phyloP scores from a whole-genome alignment of 2,113 vertebrate species.

The Suncus etruscus region DNA sequence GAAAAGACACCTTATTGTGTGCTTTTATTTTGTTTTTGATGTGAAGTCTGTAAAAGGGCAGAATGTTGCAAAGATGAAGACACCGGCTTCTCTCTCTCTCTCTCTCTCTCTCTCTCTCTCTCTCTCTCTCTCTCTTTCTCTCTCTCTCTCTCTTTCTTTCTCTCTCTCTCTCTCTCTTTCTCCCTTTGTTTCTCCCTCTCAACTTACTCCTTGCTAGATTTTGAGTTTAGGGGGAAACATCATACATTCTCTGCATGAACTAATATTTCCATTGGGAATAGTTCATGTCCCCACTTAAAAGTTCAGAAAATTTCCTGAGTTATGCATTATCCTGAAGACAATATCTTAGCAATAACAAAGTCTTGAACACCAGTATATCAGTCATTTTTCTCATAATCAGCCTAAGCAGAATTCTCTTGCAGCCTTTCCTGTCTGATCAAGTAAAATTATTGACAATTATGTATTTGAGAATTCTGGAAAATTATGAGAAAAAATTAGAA shows the following conservation, averaged over 20 bases:
- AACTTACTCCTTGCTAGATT: background rate
- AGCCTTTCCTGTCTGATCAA: background rate
- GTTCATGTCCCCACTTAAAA: background rate
- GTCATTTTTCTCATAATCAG: background rate
- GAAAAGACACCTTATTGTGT: background rate
- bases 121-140: too few species aligned
- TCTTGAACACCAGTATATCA: too few species aligned
- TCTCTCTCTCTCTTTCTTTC: too few species aligned
- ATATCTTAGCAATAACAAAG: background rate
- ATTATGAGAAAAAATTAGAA: conserved; percentile 22
- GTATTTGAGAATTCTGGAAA: background rate
- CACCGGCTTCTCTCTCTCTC: too few species aligned
- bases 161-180: too few species aligned
- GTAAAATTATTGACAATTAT: background rate
- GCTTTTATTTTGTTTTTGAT: background rate
- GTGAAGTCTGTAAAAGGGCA: too few species aligned
- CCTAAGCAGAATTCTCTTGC: background rate
- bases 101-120: too few species aligned
- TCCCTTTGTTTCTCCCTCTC: background rate
- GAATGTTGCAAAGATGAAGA: background rate
- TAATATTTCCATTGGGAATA: background rate
- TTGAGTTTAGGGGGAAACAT: background rate
- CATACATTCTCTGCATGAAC: background rate
- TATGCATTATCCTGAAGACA: background rate
- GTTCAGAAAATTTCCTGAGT: background rate